phyloP scores from a whole-genome alignment of 2,797 vertebrate species.

The Crax fasciolata region DNA sequence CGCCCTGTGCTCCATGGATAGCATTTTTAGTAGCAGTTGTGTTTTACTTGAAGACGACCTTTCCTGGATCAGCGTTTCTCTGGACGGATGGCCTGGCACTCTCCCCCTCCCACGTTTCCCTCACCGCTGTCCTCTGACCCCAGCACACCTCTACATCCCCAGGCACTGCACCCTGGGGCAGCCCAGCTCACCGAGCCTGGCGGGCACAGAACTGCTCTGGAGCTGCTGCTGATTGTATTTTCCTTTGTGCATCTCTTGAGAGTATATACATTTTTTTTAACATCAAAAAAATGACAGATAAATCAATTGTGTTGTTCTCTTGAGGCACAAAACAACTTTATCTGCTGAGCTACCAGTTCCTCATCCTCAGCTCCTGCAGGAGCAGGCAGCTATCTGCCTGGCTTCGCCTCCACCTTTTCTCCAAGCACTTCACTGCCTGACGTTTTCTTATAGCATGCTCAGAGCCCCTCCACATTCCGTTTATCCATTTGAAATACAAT shows the following conservation, averaged over 20 bases:
- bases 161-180: too few species aligned
- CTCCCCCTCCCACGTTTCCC: neutral
- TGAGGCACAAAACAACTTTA: neutral
- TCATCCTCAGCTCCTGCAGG: neutral
- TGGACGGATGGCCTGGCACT: neutral
- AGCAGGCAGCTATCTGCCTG: neutral
- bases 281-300: neutral
- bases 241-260: neutral
- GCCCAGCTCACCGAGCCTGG: too few species aligned
- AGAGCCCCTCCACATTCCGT: rapidly evolving
- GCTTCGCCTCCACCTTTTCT: neutral
- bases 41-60: neutral
- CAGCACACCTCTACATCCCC: too few species aligned
- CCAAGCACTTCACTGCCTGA: neutral
- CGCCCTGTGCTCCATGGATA: neutral
- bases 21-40: neutral
- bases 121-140: neutral
- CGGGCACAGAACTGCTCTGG: neutral
- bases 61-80: neutral
- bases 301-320: neutral
- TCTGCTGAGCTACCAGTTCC: neutral
- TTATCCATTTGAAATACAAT: neutral
- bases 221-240: neutral
- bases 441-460: rapidly evolving
- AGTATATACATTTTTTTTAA: neutral